These are phyloP conservation scores for Diarsia dahlii DNA, from an alignment of 2,888 invertebrate species.

Conservation along the genomic window DNA sequence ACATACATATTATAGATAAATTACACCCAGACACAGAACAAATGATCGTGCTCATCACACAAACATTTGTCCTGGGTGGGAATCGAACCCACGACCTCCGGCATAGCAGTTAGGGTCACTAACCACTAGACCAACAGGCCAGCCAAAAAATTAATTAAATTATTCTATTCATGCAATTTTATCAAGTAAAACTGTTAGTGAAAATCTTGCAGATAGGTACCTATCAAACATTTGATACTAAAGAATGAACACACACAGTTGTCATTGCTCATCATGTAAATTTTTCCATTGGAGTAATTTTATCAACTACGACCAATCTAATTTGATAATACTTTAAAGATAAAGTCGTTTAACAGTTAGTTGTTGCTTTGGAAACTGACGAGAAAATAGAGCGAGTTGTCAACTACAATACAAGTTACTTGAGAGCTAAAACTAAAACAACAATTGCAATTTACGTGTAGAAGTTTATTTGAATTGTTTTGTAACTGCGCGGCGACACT, in stretches of 20 bases:
- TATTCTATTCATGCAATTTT: constrained; percentile 10
- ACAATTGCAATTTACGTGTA: constrained; percentile 39
- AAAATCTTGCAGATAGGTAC: not conserved
- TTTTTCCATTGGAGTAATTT: constrained; percentile 13
- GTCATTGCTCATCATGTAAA: constrained; percentile 16
- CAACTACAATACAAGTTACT: constrained; percentile 50
- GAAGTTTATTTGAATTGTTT: constrained; percentile 37
- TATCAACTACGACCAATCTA: constrained; percentile 17
- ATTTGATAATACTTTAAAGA: constrained; percentile 40
- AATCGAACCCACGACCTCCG: too few species aligned
- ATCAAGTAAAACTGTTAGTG: not conserved
- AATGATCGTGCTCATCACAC: too few species aligned
- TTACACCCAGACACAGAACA: too few species aligned
- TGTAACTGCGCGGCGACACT: constrained; percentile 2
- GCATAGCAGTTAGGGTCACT: too few species aligned
- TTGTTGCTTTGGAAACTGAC: constrained; percentile 22
- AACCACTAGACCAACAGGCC: too few species aligned
- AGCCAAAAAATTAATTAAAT: too few species aligned
- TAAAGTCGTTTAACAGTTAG: constrained; percentile 50
- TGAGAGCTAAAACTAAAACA: constrained; percentile 42
- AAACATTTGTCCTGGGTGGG: too few species aligned
- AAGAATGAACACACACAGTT: not conserved
- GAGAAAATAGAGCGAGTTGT: constrained; percentile 33
- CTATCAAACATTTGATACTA: too few species aligned
- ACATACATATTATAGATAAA: too few species aligned